Base-by-base conservation (phyloP, 1,140 invertebrate genomes). In the Pseudomyrmex dendroicus region DNA sequence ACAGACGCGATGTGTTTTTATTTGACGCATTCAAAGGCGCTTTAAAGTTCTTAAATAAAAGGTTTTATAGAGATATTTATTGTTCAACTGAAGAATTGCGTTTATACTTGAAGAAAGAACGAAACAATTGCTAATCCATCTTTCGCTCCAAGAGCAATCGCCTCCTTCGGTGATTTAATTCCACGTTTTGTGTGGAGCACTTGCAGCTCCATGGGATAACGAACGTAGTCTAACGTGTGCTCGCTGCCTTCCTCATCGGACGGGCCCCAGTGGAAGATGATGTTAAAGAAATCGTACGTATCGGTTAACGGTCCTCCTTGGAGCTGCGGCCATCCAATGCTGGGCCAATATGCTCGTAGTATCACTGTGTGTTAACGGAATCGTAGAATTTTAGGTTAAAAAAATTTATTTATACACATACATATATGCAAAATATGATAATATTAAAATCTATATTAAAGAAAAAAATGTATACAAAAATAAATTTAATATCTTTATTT, bases 191-290 rank as follows among this genome's bases (percentile, higher is more conserved):
- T 84, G 67, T 94, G 94, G 17, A 92, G 87, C 20, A 95, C 93
- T 91, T 96, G 95, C 73, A 96, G 85, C 85, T 96, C 95, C 88
- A 96, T 91, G 0, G 95, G 93, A 87, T 91, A 96, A 82, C 94
- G 93, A 15, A 92, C 86, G 70, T 94, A 92, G 74, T 96, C 93
- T 0, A 96, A 82, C 17, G 94, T 95, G 68, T 96, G 95, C 85
- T 96, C 95, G 10, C 95, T 95, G 15, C 95, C 95, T 80, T 95
- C 95, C 46, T 94, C 92, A 64, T 96, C 93, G 46, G 91, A 93
- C 44, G 93, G 93, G 25, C 95, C 95, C 95, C 95, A 96, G 20
- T 94, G 94, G 66, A 96, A 96, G 17, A 94, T 89, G 12, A 95
- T 83, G 50, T 95, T 94, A 10, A 94, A 89, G 50, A 96, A 95